These are phyloP conservation scores for Sinosuthora webbiana DNA, from an alignment of 2,113 vertebrate genomes.

Conservation along the genomic window DNA sequence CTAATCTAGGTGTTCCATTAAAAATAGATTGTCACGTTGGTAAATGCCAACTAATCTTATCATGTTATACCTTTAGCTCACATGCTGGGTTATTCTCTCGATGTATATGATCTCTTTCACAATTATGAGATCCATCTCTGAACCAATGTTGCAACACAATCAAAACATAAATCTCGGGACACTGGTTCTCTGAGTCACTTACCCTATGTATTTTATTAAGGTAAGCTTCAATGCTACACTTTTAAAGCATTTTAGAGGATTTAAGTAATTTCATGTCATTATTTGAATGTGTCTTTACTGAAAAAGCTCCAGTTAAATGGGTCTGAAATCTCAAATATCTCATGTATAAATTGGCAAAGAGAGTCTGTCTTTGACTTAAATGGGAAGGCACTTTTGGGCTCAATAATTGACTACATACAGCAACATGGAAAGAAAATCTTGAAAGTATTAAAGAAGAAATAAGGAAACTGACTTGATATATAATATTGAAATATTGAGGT, in stretches of 20 bases:
- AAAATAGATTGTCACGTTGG: constrained; percentile 28
- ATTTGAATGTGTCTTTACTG: neutral
- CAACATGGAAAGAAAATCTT: neutral
- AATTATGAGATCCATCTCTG: neutral
- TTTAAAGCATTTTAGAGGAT: neutral
- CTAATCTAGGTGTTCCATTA: constrained; percentile 26
- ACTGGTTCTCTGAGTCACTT: neutral
- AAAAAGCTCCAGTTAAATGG: neutral
- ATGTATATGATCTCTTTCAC: neutral
- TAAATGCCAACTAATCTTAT: constrained; percentile 47
- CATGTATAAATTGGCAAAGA: neutral
- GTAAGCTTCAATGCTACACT: neutral
- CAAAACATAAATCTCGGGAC: neutral
- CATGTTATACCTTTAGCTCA: neutral
- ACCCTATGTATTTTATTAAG: neutral
- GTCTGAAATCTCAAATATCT: neutral
- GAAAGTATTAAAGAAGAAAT: neutral
- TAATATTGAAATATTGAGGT: neutral
- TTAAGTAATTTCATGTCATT: neutral
- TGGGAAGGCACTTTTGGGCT: neutral
- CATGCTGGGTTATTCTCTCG: neutral
- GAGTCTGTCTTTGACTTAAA: neutral
- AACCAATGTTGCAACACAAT: neutral
- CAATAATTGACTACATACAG: neutral
- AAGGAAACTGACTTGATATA: neutral